Conservation (phyloP, 2,113 vertebrate genomes). For the Seriola dumerili region DNA sequence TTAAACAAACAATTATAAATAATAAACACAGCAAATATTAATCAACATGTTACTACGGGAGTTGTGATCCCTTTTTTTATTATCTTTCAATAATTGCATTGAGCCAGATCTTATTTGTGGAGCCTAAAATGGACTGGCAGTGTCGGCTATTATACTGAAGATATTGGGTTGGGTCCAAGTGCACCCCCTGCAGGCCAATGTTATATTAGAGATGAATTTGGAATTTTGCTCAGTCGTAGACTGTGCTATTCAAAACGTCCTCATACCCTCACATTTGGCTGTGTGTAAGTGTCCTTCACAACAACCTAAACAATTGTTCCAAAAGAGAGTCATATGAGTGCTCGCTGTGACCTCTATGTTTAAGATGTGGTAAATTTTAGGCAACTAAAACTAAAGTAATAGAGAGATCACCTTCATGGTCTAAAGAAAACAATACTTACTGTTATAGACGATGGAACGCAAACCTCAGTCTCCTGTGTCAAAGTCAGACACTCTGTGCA, state of each 20-base stretch:
- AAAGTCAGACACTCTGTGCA: neutral
- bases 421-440: neutral
- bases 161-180: neutral
- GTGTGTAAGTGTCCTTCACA: neutral
- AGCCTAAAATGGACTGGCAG: neutral
- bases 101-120: neutral
- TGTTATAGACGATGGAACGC: neutral
- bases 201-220: neutral
- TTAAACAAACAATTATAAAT: neutral
- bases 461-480: slow-evolving; percentile 20
- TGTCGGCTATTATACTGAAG: neutral
- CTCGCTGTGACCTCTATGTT: neutral
- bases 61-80: neutral
- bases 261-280: neutral
- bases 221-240: neutral
- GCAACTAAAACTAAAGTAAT: neutral
- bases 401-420: neutral
- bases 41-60: neutral
- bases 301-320: neutral
- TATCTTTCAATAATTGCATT: neutral
- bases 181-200: neutral
- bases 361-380: neutral
- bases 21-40: neutral
- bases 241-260: neutral
- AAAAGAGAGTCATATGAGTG: neutral